Conservation (phyloP, 2,888 invertebrate species). For the Dascillus cervinus region DNA sequence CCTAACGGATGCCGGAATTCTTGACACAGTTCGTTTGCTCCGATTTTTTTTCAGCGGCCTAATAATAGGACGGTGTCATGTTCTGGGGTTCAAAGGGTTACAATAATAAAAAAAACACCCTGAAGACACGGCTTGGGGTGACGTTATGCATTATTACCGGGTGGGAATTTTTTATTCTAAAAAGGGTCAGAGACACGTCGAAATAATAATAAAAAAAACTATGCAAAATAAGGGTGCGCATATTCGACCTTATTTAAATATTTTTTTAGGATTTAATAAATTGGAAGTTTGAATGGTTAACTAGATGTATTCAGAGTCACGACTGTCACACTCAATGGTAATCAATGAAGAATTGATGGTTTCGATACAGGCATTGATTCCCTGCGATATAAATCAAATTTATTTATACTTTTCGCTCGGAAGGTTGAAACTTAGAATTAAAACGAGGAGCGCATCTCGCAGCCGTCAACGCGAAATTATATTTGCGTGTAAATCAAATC, state of each 20-base stretch:
- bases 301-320: constrained; percentile 44
- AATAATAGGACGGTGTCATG: constrained; percentile 43
- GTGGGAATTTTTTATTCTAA: constrained; percentile 41
- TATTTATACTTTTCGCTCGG: no score
- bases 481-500: no score
- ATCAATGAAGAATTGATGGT: constrained; percentile 44
- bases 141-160: constrained; percentile 41
- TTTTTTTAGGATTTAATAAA: no score
- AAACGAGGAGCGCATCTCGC: no score
- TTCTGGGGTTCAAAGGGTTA: constrained; percentile 43
- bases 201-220: no score
- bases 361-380: constrained; percentile 34
- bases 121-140: constrained; percentile 41
- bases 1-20: constrained; percentile 32
- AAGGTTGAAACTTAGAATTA: no score
- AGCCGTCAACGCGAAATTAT: no score
- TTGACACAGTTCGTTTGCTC: constrained; percentile 45
- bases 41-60: constrained; percentile 36
- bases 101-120: constrained; percentile 42
- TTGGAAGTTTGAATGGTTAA: constrained; percentile 45
- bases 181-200: no score
- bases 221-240: no score
- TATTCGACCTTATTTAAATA: no score
- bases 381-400: constrained; percentile 30
- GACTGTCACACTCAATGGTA: constrained; percentile 42